Evolutionary conservation across 2,888 invertebrate genomes (phyloP).

Genomic region (Mesopsocus fuscifrons): DNA sequence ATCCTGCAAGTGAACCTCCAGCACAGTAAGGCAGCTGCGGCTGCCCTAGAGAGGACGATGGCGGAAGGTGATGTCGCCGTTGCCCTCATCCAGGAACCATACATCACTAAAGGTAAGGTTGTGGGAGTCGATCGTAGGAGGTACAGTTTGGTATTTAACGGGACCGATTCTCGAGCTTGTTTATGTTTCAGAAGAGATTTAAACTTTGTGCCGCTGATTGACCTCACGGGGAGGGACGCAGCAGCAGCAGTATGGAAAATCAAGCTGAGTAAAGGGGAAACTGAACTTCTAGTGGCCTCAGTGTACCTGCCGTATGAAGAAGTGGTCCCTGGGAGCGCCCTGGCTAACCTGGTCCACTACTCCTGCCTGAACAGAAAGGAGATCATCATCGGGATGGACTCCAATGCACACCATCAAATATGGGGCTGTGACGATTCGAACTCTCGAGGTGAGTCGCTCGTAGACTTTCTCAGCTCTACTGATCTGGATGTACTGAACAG

Average conservation of each 20-base stretch:
- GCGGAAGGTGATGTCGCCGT: slow-evolving; percentile 6
- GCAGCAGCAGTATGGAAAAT: background rate
- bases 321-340: too few relatives aligned
- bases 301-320: background rate
- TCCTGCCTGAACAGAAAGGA: too few relatives aligned
- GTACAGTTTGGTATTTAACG: too few relatives aligned
- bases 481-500: slow-evolving; percentile 1
- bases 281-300: background rate
- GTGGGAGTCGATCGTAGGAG: background rate
- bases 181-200: background rate
- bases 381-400: too few relatives aligned
- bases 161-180: slow-evolving; percentile 2
- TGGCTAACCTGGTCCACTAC: too few relatives aligned
- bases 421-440: background rate
- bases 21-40: slow-evolving; percentile 10
- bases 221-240: background rate
- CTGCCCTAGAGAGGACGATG: slow-evolving; percentile 8
- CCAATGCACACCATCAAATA: background rate
- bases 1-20: slow-evolving; percentile 19
- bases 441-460: background rate
- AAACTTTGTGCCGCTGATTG: background rate
- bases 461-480: background rate
- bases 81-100: slow-evolving; percentile 10
- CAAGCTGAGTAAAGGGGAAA: background rate
- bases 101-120: slow-evolving; percentile 7